Base-by-base conservation (phyloP, 2,113 vertebrate genomes). In the Alces alces region DNA sequence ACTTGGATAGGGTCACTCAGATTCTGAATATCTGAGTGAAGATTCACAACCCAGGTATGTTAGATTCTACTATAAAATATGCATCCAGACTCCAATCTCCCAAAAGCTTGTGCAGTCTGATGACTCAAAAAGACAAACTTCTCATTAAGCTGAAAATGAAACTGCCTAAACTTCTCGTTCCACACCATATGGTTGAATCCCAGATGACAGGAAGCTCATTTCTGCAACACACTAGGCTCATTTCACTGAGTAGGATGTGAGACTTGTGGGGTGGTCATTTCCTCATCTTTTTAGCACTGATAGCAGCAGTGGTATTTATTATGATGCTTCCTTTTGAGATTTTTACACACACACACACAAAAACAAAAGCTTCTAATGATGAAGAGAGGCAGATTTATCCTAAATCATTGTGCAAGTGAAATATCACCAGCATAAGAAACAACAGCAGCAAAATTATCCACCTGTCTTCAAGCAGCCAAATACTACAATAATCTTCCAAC, bases 131-230 rank as follows among this genome's bases (percentile, higher is more conserved):
- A 95, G 86, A 86, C 88, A 91, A 94, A 91, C 60, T 96, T 89
- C 93, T 98, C 97, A 97, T 95, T 94, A 95, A 95, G 55, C 55
- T 84, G 82, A 93, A 91, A 94, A 86, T 66, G 78, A 93, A 94
- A 96, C 13, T 87, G 82, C 66, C 85, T 95, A 9, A 89, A 58
- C 43, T 43, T 93, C 93, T 92, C 47, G 1, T 91, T 92, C 92
- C 60, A 45, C 64, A 95, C 93, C 96, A 95, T 85, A 90, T 96
- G 96, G 94, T 43, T 19, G 52, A 61, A 45, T 87, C 84, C 93
- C 93, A 97, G 87, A 88, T 92, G 96, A 96, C 84, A 97, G 92
- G 97, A 96, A 98, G 90, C 88, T 97, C 87, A 50, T 95, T 84
- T 88, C 92, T 94, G 43, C 28, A 91, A 76, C 36, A 76, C 45